Base-by-base conservation (phyloP, 2,888 invertebrate species). In the Sceliomorpha sp. region DNA sequence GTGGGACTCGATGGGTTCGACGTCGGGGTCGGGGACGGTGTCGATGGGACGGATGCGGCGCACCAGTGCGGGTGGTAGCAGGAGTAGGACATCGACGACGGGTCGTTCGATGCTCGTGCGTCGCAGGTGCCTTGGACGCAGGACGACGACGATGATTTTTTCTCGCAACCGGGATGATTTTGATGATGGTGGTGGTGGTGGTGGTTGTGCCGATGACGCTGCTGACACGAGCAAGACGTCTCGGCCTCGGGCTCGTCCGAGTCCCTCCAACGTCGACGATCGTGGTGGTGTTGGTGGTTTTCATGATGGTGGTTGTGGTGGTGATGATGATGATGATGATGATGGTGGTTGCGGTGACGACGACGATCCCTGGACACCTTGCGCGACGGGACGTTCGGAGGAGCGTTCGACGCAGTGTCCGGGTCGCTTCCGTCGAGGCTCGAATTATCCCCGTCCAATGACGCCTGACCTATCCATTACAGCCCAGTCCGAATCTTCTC, bases 381-480 rank as follows among this genome's bases (percentile, higher is more conserved):
- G 82, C 82, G 83, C 81, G 85, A 85, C 77, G 86, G 85, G 64
- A 84, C 86, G 72, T n/a, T n/a, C n/a, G 87, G 85, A 40, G 87
- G 87, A 64, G 88, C 87, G 80, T 88, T 88, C 80, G 88, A 87
- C 80, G 87, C 87, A 78, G 87, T 88, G 81, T 86, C 86, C 81
- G 83, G 82, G 44, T 80, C 82, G 37, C 58, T 68, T 60, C 83
- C 83, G 79, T 75, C 84, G 79, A 83, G 77, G 79, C 85, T 87
- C 82, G 79, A 79, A 73, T 78, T 84, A 78, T 84, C 84, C 74
- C 79, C 86, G 76, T 88, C 88, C 87, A 88, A 70, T 82, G 88
- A 88, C 78, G 88, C 82, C 81, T 86, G 87, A 87, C 88, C 88
- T 88, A 88, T 83, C 85, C 86, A 87, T 86, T 86, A 87, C 79